Conservation (phyloP, 2,113 vertebrate species). For the Irena cyanogastra region DNA sequence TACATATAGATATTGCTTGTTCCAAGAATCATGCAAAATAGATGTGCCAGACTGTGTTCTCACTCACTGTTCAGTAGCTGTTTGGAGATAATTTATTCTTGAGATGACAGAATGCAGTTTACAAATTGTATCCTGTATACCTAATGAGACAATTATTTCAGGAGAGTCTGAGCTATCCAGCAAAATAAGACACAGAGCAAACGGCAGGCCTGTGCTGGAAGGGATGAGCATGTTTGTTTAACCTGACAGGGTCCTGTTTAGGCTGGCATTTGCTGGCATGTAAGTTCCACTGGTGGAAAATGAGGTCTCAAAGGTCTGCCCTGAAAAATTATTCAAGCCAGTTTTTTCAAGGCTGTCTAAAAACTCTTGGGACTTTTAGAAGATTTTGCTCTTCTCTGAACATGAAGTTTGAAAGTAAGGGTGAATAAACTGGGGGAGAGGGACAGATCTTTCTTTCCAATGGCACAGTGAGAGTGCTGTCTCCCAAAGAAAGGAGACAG, state of each 20-base stretch:
- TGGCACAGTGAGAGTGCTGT: background rate
- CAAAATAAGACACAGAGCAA: background rate
- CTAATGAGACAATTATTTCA: constrained; percentile 36
- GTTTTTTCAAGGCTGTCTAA: background rate
- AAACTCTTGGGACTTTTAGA: background rate
- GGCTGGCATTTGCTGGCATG: background rate
- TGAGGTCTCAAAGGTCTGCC: background rate
- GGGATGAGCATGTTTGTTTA: background rate
- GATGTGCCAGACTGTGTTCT: background rate
- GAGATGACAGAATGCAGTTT: constrained; percentile 18
- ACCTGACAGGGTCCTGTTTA: background rate
- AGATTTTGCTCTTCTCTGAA: background rate
- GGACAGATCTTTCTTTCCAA: background rate
- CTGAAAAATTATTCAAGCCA: background rate
- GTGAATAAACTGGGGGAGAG: background rate
- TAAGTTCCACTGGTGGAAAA: background rate
- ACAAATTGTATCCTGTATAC: background rate
- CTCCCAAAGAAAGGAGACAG: background rate
- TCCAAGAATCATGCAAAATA: background rate
- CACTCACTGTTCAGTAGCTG: background rate
- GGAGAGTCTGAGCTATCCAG: background rate
- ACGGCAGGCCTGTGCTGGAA: background rate
- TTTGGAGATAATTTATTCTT: constrained; percentile 1
- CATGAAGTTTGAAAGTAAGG: background rate
- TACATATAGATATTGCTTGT: background rate